A percentile compares a stretch with the other conserved stretches of the same genome.
Evolutionary conservation across 2,113 vertebrate genomes (phyloP).

Genomic region (Alethe diademata): DNA sequence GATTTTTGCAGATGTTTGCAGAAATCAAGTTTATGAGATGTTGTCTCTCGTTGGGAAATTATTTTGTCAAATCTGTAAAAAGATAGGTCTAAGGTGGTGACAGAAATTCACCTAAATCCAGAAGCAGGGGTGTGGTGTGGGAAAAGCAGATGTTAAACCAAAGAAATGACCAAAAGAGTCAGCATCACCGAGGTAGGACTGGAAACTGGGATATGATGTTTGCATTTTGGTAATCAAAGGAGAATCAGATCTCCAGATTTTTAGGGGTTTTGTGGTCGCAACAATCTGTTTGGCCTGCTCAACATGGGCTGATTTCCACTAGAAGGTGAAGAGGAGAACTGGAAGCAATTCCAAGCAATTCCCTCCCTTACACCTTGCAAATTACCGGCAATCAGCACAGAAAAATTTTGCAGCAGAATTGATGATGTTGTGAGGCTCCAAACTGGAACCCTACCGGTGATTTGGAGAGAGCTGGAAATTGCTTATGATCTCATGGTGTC

Average conservation of each 20-base stretch:
- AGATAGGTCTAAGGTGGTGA: background rate
- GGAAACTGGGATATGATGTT: background rate
- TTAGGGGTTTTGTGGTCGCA: background rate
- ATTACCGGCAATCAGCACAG: constrained; percentile 27
- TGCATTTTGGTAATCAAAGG: background rate
- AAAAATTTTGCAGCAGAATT: constrained; percentile 10
- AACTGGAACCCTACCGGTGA: constrained; percentile 6
- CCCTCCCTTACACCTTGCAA: background rate
- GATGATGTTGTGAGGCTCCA: constrained; percentile 1
- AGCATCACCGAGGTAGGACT: fast-evolving
- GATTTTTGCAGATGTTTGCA: background rate
- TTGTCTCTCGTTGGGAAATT: background rate
- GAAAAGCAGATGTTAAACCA: background rate
- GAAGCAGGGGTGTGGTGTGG: background rate
- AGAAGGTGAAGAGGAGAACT: background rate
- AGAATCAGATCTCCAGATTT: background rate
- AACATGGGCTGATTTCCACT: background rate
- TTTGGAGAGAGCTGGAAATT: constrained; percentile 53
- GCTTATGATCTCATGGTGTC: constrained; percentile 47
- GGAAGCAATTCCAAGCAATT: background rate
- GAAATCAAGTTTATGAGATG: background rate
- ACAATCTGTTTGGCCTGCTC: background rate
- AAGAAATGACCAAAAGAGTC: background rate
- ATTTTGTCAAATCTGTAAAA: background rate
- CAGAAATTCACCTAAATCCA: background rate